Evolutionary conservation across 2,113 vertebrate genomes (phyloP).

Genomic region (Picathartes gymnocephalus): DNA sequence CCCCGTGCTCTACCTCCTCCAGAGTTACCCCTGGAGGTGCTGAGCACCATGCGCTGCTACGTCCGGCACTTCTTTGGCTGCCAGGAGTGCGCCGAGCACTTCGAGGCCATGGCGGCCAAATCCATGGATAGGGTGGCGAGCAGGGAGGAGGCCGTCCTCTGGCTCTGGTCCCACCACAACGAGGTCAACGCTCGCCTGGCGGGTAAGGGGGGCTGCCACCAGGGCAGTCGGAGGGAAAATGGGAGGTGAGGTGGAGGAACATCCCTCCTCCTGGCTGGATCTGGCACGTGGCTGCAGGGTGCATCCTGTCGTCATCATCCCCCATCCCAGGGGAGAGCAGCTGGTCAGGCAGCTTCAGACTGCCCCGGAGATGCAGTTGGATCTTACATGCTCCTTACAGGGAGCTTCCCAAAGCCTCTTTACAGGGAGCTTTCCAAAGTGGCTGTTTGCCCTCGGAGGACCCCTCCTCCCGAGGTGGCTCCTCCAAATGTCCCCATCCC

Average conservation of each 20-base stretch:
- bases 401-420: constrained; percentile 8
- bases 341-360: not conserved
- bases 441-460: not conserved
- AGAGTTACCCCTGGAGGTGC: constrained; percentile 79
- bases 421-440: not conserved
- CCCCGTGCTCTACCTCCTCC: not conserved
- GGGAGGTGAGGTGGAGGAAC: not conserved
- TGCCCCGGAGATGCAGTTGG: not conserved
- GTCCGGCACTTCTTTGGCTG: constrained; percentile 87
- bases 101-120: constrained; percentile 83
- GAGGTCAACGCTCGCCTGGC: constrained; percentile 86
- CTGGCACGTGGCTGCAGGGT: not conserved
- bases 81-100: constrained; percentile 81
- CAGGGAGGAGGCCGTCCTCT: constrained; percentile 65
- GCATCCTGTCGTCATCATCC: accelerated
- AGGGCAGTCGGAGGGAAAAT: not conserved
- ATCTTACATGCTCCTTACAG: not conserved
- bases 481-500: not conserved
- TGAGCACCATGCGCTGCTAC: constrained; percentile 80
- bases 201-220: constrained; percentile 60
- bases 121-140: constrained; percentile 68
- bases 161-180: constrained; percentile 93
- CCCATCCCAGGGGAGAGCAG: not conserved
- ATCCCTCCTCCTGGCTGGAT: not conserved
- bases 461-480: not conserved